Evolutionary conservation across 2,797 vertebrate genomes (phyloP).

Genomic region (Poeciliopsis gracilis): DNA sequence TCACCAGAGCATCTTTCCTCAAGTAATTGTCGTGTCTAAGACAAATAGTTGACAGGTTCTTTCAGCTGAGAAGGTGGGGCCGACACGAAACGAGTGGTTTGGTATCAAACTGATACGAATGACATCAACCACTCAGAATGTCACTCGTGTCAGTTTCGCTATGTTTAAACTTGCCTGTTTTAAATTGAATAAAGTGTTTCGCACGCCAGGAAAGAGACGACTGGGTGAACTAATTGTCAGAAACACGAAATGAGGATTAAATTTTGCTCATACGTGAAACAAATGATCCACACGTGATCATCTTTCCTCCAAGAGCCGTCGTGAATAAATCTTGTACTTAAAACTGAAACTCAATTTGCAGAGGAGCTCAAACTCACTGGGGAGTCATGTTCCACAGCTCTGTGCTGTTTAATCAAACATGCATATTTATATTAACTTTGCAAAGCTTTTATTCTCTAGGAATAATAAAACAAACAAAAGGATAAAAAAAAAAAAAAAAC

Average conservation of each 20-base stretch:
- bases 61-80: neutral
- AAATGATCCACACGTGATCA: neutral
- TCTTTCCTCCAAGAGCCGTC: no score
- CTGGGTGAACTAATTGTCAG: neutral
- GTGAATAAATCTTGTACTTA: neutral
- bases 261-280: neutral
- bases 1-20: neutral
- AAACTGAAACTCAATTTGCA: neutral
- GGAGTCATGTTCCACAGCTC: neutral
- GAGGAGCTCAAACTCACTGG: no score
- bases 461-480: neutral
- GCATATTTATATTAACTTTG: neutral
- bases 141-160: neutral
- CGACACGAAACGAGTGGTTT: no score
- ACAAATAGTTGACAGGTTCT: neutral
- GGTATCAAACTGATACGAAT: no score
- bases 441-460: neutral
- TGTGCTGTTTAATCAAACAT: neutral
- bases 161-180: neutral
- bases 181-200: neutral
- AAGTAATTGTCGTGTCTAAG: neutral
- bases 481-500: no score
- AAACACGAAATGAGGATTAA: neutral
- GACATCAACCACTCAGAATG: neutral
- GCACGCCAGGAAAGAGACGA: neutral